Evolutionary conservation across 2,113 vertebrate genomes (phyloP), one percentile per base, ranked within the genome.

Genomic region (Grammomys surdaster): DNA sequence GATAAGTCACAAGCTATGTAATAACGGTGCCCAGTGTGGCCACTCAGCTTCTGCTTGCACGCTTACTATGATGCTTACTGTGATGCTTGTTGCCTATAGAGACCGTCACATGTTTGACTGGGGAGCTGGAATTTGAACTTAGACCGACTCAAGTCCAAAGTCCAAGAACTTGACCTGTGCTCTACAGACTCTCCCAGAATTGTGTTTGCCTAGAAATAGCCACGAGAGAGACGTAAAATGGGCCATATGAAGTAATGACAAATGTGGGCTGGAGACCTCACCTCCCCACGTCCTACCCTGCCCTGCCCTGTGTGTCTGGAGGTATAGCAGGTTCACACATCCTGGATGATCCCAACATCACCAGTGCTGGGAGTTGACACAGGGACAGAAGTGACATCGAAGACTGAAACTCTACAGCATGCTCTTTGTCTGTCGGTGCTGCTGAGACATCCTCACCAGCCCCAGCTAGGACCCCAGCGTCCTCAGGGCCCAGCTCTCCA

Each of bases 361-460:
- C 58, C 85, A 31, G 67, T 8, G n/a, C 14, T 20, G 20, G 16
- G 22, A 51, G 4, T 1, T 36, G 36, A 7, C 31, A 1, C 0
- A 0, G 1, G 86, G 70, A 77, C 56, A 31, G 58, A 81, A 5
- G 56, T 58, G 48, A 36, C 5, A 0, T 7, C 2, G 5, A 17
- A 60, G 85, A 31, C 2, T 7, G 16, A 40, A 5, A 28, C 51
- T 31, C 43, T 67, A 40, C 43, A 28, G 28, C 4, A 0, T 0
- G 0, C 54, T 86, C 90, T 70, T 20, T 60, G 19, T 22, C 28
- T 16, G 16, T 43, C 13, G n/a, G 22, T 0, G 8, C 22, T 19
- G 46, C 60, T 63, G 3, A 5, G 19, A 72, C 22, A 40, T 12
- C 40, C 19, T 77, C 2, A 0, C 0, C 3, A 7, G 78, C 1